These are phyloP conservation scores for Cyphomyrus plagiostoma DNA, from an alignment of 2,113 vertebrate genomes.

Conservation along the genomic window DNA sequence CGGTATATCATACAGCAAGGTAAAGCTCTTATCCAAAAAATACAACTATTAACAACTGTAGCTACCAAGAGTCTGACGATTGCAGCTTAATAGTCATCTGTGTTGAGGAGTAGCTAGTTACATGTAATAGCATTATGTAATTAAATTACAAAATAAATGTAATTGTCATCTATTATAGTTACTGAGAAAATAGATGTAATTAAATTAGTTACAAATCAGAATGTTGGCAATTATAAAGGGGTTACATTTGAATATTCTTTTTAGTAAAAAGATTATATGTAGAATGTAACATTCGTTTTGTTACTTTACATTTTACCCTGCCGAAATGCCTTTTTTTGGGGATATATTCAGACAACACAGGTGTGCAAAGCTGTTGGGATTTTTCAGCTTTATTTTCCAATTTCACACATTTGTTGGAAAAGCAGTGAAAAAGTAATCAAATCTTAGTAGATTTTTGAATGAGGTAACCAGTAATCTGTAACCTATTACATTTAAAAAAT, in stretches of 20 bases:
- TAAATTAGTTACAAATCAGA: background rate
- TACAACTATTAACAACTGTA: background rate
- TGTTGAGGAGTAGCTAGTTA: background rate
- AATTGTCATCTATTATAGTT: background rate
- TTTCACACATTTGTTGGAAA: background rate
- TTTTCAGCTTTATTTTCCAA: background rate
- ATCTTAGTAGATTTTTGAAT: background rate
- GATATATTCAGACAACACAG: background rate
- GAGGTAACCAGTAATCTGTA: background rate
- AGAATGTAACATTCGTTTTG: background rate
- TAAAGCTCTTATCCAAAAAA: constrained; percentile 36
- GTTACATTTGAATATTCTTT: background rate
- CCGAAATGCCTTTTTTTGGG: background rate
- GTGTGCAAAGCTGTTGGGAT: background rate
- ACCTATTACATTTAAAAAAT: background rate
- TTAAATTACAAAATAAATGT: background rate
- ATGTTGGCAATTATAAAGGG: background rate
- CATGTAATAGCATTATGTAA: background rate
- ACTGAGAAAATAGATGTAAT: background rate
- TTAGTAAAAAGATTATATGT: background rate
- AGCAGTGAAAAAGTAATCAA: background rate
- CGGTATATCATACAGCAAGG: constrained; percentile 93
- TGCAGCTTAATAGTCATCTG: background rate
- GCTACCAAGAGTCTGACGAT: background rate
- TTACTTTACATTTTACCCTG: background rate